These are phyloP conservation scores for Dioctria rufipes DNA, from an alignment of 2,888 invertebrate genomes.

Conservation along the genomic window DNA sequence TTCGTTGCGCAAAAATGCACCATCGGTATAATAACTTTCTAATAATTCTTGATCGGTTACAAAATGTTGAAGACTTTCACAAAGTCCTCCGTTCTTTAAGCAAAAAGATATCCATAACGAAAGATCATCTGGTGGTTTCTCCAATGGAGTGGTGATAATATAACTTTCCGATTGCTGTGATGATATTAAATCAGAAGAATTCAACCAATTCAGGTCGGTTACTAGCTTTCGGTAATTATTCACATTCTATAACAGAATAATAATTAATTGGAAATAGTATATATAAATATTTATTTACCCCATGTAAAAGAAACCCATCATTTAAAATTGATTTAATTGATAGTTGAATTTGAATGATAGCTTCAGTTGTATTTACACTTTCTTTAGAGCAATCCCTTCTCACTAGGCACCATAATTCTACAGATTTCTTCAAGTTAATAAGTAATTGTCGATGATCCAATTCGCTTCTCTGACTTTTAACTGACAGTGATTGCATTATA, in stretches of 20 bases:
- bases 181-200: conserved; percentile 25
- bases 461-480: neutral
- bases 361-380: conserved; percentile 53
- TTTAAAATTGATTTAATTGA: conserved; percentile 59
- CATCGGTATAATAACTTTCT: conserved; percentile 74
- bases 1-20: conserved; percentile 76
- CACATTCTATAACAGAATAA: conserved; percentile 48
- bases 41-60: conserved; percentile 77
- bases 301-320: conserved; percentile 57
- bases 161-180: neutral
- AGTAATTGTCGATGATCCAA: conserved; percentile 55
- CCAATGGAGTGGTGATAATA: neutral
- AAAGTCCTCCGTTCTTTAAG: conserved; percentile 64
- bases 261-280: neutral
- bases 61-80: conserved; percentile 73
- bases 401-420: conserved; percentile 60
- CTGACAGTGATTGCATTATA: conserved; percentile 3
- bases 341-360: conserved; percentile 57
- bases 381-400: conserved; percentile 57
- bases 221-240: conserved; percentile 52
- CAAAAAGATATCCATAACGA: conserved; percentile 19
- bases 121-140: conserved; percentile 4
- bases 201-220: conserved; percentile 58
- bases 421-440: conserved; percentile 60
- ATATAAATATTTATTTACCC: conserved; percentile 53